phyloP scores from a whole-genome alignment of 1,140 invertebrate species.

The Rhagoletis zephyria region DNA sequence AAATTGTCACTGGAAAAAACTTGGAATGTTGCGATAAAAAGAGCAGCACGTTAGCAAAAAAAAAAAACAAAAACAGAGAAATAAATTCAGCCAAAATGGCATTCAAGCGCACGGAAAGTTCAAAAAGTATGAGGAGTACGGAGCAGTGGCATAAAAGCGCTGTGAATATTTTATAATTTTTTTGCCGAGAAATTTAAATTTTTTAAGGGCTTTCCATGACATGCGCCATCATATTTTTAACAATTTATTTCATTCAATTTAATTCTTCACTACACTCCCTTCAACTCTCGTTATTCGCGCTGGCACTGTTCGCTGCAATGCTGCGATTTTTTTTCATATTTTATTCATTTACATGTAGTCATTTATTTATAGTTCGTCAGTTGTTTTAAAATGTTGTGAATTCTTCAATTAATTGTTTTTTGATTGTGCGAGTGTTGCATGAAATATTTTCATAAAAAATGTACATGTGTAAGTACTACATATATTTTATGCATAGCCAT shows the following conservation, averaged over 20 bases:
- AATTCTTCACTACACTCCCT: not conserved
- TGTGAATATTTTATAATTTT: too few species aligned
- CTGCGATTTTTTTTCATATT: not conserved
- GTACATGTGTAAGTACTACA: too few species aligned
- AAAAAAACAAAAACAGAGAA: too few species aligned
- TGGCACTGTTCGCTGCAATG: too few species aligned
- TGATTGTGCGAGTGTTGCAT: not conserved
- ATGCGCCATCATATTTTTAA: too few species aligned
- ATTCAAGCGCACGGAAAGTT: not conserved
- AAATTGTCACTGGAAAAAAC: not conserved
- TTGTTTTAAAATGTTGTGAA: conserved; percentile 13
- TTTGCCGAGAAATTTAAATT: too few species aligned
- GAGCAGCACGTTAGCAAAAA: not conserved
- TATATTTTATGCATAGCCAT: too few species aligned
- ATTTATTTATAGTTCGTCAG: conserved; percentile 12
- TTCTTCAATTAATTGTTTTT: conserved; percentile 4
- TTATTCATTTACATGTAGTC: not conserved
- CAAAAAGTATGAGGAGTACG: too few species aligned
- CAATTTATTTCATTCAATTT: too few species aligned
- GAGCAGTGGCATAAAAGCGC: too few species aligned
- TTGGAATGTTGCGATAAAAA: not conserved
- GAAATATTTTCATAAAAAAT: not conserved
- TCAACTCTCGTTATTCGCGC: not conserved
- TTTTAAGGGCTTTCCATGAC: too few species aligned
- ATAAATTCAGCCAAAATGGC: too few species aligned